Evolutionary conservation across 2,113 vertebrate species (phyloP).

Genomic region (Phyllostomus hastatus): DNA sequence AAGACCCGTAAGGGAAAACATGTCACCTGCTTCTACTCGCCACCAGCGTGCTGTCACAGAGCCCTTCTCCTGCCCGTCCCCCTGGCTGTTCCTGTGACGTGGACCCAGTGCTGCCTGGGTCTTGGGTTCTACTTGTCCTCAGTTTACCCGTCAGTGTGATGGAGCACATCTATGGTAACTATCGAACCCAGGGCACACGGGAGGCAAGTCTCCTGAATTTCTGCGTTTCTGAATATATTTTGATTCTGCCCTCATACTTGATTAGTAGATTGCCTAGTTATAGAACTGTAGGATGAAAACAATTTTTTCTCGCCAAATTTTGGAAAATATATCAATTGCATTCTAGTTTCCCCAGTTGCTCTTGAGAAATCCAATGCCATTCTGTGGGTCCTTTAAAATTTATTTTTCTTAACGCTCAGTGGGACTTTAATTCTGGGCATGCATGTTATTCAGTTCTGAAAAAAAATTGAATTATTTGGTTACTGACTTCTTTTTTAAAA

Average conservation of each 20-base stretch:
- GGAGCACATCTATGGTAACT: not conserved
- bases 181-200: not conserved
- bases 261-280: not conserved
- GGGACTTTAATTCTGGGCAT: not conserved
- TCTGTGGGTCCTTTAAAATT: not conserved
- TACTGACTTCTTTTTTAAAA: slow-evolving; percentile 1
- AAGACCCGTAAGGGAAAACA: not conserved
- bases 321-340: not conserved
- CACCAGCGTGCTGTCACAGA: not conserved
- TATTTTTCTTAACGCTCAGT: not conserved
- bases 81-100: not conserved
- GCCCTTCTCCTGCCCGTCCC: not conserved
- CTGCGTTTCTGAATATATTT: not conserved
- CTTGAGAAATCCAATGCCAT: not conserved
- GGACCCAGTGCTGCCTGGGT: not conserved
- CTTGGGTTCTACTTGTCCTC: not conserved
- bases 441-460: not conserved
- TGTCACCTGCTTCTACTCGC: not conserved
- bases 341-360: not conserved
- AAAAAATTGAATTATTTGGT: not conserved
- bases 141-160: not conserved
- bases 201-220: not conserved
- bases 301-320: not conserved
- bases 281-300: not conserved
- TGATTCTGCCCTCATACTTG: not conserved